A percentile compares a stretch with the other conserved stretches of the same genome.
Conservation (phyloP, 2,797 vertebrate genomes). For the Mus minutoides region DNA sequence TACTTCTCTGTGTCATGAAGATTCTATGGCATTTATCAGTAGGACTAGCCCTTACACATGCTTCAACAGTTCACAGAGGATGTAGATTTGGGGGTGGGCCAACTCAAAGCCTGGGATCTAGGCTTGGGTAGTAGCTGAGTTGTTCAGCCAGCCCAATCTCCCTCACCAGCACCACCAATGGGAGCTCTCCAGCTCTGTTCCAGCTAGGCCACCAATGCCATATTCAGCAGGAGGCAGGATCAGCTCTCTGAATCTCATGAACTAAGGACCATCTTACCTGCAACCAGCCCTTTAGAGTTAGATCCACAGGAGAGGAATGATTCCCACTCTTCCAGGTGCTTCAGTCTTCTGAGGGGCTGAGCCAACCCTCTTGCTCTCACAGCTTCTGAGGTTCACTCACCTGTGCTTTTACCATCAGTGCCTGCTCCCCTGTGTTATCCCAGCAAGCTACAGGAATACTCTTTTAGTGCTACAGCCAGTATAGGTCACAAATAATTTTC, state of each 20-base stretch:
- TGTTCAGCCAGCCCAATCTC: background rate
- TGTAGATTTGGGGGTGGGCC: background rate
- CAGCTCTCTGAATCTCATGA: background rate
- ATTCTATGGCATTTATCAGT: background rate
- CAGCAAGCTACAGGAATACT: background rate
- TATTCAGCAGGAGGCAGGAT: background rate
- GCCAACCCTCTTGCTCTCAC: background rate
- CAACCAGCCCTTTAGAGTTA: background rate
- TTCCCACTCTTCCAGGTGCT: background rate
- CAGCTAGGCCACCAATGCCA: background rate
- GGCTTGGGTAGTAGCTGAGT: background rate
- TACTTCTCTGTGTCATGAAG: background rate
- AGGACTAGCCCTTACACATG: background rate
- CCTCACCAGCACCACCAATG: background rate
- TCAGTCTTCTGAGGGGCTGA: background rate
- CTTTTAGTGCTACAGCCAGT: background rate
- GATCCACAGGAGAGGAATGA: background rate
- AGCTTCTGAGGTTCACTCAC: background rate
- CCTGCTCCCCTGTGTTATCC: background rate
- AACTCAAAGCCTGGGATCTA: background rate
- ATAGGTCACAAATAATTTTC: background rate
- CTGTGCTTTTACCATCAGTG: background rate
- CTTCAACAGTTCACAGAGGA: background rate
- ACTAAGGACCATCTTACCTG: background rate
- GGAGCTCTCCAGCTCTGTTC: background rate